Evolutionary conservation across 2,113 vertebrate species (phyloP).

Genomic region (Charadrius vociferus): DNA sequence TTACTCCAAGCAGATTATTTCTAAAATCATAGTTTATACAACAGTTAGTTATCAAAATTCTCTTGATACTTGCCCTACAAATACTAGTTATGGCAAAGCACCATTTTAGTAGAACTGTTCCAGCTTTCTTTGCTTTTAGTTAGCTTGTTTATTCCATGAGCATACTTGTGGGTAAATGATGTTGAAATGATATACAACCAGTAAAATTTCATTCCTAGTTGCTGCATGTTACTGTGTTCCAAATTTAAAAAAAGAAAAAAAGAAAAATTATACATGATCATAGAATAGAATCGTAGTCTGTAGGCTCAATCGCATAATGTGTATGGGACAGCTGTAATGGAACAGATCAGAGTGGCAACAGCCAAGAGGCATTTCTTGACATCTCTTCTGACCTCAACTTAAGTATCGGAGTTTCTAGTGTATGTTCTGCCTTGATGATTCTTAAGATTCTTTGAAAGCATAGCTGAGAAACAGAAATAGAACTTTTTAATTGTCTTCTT

Average conservation of each 20-base stretch:
- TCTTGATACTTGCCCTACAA: neutral
- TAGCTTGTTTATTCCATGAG: constrained; percentile 15
- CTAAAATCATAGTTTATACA: neutral
- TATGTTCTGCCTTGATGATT: neutral
- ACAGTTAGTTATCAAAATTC: neutral
- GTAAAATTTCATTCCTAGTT: neutral
- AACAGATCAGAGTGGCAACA: neutral
- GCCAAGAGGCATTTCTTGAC: neutral
- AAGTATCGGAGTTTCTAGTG: neutral
- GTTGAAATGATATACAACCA: neutral
- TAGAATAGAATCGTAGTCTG: accelerated
- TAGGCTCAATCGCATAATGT: neutral
- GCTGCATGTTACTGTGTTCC: neutral
- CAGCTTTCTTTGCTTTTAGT: neutral
- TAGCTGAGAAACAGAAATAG: neutral
- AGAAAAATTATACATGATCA: neutral
- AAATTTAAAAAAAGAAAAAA: neutral
- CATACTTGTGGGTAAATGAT: neutral
- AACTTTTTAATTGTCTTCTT: neutral
- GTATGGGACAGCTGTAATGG: neutral
- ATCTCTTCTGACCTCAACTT: neutral
- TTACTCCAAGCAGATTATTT: neutral
- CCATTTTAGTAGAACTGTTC: neutral
- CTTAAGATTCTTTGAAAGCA: constrained; percentile 43
- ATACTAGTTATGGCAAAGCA: neutral